Base-by-base conservation (phyloP, 2,797 vertebrate genomes). In the Cirrhinus mrigala region DNA sequence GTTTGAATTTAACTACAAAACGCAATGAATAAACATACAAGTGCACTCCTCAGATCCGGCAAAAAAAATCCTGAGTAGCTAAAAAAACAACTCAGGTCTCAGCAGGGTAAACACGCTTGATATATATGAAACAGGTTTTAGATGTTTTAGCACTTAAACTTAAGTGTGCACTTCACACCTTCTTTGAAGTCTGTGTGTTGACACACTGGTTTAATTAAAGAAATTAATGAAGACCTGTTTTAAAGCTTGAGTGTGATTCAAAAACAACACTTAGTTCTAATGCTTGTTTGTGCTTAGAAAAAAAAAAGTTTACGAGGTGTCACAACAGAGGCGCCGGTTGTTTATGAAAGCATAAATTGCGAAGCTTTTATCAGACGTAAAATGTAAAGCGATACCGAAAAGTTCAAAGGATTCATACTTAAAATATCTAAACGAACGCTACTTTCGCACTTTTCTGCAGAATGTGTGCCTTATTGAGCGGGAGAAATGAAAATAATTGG, bases 101-200 rank as follows among this genome's bases (percentile, higher is more conserved):
- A n/a, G 14, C 29, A 58, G 66, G n/a, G 10, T 27, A 56, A 58
- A 69, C 50, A 56, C 3, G 6, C 9, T 33, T 29, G 4, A 44
- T 58, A 27, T 44, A 69, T 54, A 33, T 18, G 3, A 81, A 81
- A 71, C 11, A 60, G 37, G 52, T 60, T 73, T 16, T 48, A 50
- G 20, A 14, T 22, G 27, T 54, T 68, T 37, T 68, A 80, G 3
- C 18, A 68, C 48, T 50, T 54, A 12, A 52, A 68, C 29, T 56
- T 81, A 15, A 70, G 37, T 11, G 12, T 69, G 50, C 33, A 56
- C 50, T 70, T 81, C 66, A 56, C 79, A 56, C 50, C 22, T 81
- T 54, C 44, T 50, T 62, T 64, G 60, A 64, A 81, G 29, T 24
- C 20, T 54, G 48, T n/a, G 6, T 69, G 48, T 18, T 62, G 60